phyloP scores from a whole-genome alignment of 2,797 vertebrate genomes.

The Pseudochromis fuscus region DNA sequence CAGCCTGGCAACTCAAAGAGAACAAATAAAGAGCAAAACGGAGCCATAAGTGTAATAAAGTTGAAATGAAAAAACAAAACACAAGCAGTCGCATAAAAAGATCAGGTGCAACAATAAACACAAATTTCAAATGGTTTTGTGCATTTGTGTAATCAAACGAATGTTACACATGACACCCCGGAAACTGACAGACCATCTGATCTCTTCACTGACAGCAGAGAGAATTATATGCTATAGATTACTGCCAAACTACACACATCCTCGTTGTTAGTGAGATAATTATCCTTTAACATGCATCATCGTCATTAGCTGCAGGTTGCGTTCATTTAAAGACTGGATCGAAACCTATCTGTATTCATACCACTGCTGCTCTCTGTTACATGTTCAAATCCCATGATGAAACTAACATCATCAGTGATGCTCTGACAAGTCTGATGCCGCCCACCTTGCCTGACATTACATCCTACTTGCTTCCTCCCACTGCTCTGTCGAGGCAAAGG shows the following conservation, averaged over 20 bases:
- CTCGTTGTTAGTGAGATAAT: constrained; percentile 27
- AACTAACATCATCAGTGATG: constrained; percentile 34
- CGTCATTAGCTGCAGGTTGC: constrained; percentile 16
- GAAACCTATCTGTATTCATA: constrained; percentile 51
- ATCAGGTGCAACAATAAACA: background rate
- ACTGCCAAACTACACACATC: background rate
- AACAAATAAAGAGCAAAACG: constrained; percentile 10
- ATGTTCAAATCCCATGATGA: constrained; percentile 34
- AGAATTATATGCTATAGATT: constrained; percentile 24
- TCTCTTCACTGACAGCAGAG: background rate
- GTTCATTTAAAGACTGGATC: constrained; percentile 24
- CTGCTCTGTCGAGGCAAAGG: constrained; percentile 32
- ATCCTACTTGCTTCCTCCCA: constrained; percentile 33
- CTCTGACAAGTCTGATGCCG: constrained; percentile 33
- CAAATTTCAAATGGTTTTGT: background rate
- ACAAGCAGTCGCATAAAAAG: background rate
- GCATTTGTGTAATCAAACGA: background rate
- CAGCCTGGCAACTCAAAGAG: constrained; percentile 9
- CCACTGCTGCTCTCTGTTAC: constrained; percentile 1
- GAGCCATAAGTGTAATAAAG: constrained; percentile 6
- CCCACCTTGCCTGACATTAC: constrained; percentile 34
- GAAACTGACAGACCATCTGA: background rate
- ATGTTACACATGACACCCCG: background rate
- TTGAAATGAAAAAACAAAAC: constrained; percentile 20
- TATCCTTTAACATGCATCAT: constrained; percentile 8